A percentile compares a stretch with the other conserved stretches of the same genome.
Evolutionary conservation across 1,140 invertebrate genomes (phyloP).

Genomic region (Protaetia brevitarsis): DNA sequence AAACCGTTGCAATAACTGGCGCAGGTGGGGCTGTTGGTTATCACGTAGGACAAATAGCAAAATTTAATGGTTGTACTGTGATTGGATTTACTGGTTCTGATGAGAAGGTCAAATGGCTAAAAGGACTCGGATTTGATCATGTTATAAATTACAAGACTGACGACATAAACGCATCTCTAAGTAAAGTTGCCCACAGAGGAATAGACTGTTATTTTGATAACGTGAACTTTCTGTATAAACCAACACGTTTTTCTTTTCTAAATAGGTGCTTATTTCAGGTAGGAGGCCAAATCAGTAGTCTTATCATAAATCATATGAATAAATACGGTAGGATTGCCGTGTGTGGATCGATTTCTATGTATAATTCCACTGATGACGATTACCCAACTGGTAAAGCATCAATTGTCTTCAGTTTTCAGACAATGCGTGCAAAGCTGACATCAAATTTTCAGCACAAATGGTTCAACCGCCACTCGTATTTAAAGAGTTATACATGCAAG

Average conservation of each 20-base stretch:
- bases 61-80: slow-evolving; percentile 63
- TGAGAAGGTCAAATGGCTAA: slow-evolving; percentile 64
- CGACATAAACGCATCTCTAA: slow-evolving; percentile 53
- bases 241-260: not conserved
- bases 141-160: slow-evolving; percentile 66
- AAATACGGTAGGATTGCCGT: slow-evolving; percentile 59
- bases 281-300: slow-evolving; percentile 62
- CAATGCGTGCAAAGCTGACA: not conserved
- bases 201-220: slow-evolving; percentile 74
- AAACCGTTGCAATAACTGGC: slow-evolving; percentile 62
- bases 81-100: slow-evolving; percentile 69
- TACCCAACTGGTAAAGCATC: slow-evolving; percentile 8
- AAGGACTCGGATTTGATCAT: slow-evolving; percentile 61
- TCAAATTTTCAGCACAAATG: slow-evolving; percentile 30
- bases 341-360: slow-evolving; percentile 63
- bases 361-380: slow-evolving; percentile 49
- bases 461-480: slow-evolving; percentile 33
- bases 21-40: slow-evolving; percentile 69
- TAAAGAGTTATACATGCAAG: slow-evolving; percentile 62
- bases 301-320: slow-evolving; percentile 63
- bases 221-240: slow-evolving; percentile 46
- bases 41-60: slow-evolving; percentile 71
- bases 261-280: slow-evolving; percentile 48
- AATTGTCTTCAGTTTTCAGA: not conserved
- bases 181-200: slow-evolving; percentile 59